A percentile compares a stretch with the other conserved stretches of the same genome.
phyloP scores from a whole-genome alignment of 2,888 invertebrate genomes.

The Lypha dubia region DNA sequence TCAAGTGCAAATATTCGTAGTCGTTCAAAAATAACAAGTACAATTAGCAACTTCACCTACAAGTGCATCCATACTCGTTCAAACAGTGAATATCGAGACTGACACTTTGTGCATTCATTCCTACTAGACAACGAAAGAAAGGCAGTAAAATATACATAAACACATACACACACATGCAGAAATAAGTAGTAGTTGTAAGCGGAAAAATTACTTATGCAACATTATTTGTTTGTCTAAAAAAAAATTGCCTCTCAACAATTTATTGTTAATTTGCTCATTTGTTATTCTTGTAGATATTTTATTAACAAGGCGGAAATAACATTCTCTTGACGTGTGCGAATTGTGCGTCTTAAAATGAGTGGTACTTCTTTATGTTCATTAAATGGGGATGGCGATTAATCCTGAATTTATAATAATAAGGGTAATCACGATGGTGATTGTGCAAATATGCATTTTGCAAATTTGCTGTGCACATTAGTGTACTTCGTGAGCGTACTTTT shows the following conservation, averaged over 20 bases:
- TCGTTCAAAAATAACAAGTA: constrained; percentile 41
- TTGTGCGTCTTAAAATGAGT: constrained; percentile 12
- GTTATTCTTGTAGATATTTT: constrained; percentile 55
- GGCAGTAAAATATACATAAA: too few species aligned
- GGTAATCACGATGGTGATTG: too few species aligned
- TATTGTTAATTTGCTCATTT: constrained; percentile 60
- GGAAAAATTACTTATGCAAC: constrained; percentile 25
- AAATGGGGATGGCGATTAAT: neutral
- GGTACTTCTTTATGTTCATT: neutral
- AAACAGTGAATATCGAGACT: neutral
- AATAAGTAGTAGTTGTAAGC: neutral
- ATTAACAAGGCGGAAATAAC: constrained; percentile 57
- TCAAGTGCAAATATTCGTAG: constrained; percentile 45
- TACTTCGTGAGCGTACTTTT: too few species aligned
- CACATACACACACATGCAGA: neutral
- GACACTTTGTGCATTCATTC: neutral
- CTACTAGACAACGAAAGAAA: neutral
- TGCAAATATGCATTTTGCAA: too few species aligned
- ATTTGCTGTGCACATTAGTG: too few species aligned
- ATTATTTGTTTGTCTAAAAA: constrained; percentile 42
- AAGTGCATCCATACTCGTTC: too few species aligned
- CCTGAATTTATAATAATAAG: constrained; percentile 17
- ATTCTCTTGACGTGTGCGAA: constrained; percentile 4
- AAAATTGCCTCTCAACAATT: constrained; percentile 38
- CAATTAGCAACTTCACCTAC: constrained; percentile 41